These are phyloP conservation scores for Pteromalus puparum DNA, from an alignment of 1,140 invertebrate genomes.

Conservation along the genomic window DNA sequence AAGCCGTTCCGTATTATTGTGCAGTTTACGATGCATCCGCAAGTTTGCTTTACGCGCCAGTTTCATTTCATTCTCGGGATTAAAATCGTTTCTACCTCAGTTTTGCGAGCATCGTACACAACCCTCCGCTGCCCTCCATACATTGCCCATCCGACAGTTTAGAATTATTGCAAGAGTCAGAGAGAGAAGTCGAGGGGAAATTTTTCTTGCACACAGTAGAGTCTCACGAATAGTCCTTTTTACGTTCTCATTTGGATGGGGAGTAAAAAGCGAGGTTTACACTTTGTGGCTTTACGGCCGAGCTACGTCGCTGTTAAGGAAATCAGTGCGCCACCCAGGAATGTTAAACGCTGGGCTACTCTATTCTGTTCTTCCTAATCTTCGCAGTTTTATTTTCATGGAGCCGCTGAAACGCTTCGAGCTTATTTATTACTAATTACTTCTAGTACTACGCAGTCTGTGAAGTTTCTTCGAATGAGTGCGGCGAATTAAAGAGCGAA, in stretches of 20 bases:
- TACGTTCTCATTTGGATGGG: neutral
- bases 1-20: slow-evolving; percentile 21
- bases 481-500: no score
- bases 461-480: no score
- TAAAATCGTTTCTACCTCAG: slow-evolving; percentile 25
- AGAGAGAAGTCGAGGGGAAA: neutral
- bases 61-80: slow-evolving; percentile 30
- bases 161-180: neutral
- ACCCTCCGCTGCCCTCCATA: no score
- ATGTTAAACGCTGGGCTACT: no score
- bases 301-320: neutral
- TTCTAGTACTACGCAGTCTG: no score
- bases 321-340: neutral
- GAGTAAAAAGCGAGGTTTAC: slow-evolving; percentile 1
- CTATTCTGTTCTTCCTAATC: neutral
- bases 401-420: no score
- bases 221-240: neutral
- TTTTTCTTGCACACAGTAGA: neutral
- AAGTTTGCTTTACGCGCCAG: slow-evolving; percentile 51
- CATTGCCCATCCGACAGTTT: neutral
- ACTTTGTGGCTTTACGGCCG: neutral
- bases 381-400: neutral
- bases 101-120: neutral
- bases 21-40: slow-evolving; percentile 41
- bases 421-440: no score